Base-by-base conservation (phyloP, 2,113 vertebrate species). In the Holacanthus passer region DNA sequence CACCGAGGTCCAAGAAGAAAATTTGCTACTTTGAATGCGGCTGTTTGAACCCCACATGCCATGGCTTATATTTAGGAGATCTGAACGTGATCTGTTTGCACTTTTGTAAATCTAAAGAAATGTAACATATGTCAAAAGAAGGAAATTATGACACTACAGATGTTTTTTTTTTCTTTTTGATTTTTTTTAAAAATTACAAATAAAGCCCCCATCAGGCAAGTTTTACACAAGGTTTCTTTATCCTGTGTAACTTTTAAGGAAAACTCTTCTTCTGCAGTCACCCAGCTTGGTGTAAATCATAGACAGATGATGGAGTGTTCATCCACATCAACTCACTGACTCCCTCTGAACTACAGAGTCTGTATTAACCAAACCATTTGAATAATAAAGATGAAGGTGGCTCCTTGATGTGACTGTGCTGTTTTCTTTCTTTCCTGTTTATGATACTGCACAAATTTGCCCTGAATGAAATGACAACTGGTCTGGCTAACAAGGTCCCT, bases 331-430 rank as follows among this genome's bases (percentile, higher is more conserved):
- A 62, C 81, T 85, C 82, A 92, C 84, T 75, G 81, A 89, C 85
- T 87, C 86, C 69, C 88, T 89, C 78, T 93, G 90, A 92, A 76
- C 53, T 68, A 66, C 63, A 88, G 86, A 83, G 69, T 89, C 90
- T 95, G 89, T 93, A 88, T 88, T 88, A 88, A 93, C 87, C 82
- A 83, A 90, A 88, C 84, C 72, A 78, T 90, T 93, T 92, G 58
- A 93, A 93, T 86, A 94, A 96, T 94, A 95, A 95, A 94, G 84
- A 91, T 35, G 22, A 92, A 93, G 84, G 85, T 91, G 91, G 85
- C 86, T 92, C 89, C 80, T 94, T 89, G 52, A 75, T 63, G 27
- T 47, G 47, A 73, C 45, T 70, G 67, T 85, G 58, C 60, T 47
- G 0, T 32, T 52, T 64, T 76, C n/a, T 24, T 67, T 56, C 55